These are phyloP conservation scores for Ctenodactylus gundi DNA, from an alignment of 2,113 vertebrate species.

Conservation along the genomic window DNA sequence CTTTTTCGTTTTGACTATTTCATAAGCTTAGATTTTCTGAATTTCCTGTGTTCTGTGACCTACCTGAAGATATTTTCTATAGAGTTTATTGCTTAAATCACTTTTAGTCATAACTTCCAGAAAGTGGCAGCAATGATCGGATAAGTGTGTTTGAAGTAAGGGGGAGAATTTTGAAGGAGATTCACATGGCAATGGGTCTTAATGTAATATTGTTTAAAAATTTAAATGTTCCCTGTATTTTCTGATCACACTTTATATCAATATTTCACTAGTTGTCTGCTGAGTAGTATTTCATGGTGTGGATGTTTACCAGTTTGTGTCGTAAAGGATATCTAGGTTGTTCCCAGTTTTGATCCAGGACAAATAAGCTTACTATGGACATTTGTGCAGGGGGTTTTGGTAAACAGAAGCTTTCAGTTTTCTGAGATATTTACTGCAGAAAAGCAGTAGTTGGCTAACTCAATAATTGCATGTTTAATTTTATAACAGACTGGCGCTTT, in stretches of 20 bases:
- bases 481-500: not conserved
- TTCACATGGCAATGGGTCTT: too few relatives aligned
- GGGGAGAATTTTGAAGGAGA: too few relatives aligned
- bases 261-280: not conserved
- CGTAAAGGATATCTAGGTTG: not conserved
- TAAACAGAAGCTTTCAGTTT: not conserved
- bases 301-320: not conserved
- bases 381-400: not conserved
- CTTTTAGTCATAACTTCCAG: too few relatives aligned
- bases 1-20: not conserved
- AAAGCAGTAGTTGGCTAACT: not conserved
- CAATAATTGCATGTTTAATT: not conserved
- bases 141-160: too few relatives aligned
- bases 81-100: not conserved
- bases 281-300: not conserved
- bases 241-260: too few relatives aligned
- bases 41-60: not conserved
- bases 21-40: not conserved
- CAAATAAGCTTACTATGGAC: not conserved
- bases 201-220: too few relatives aligned
- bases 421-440: not conserved
- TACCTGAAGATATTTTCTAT: not conserved
- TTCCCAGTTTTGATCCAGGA: not conserved
- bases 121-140: too few relatives aligned
- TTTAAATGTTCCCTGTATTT: too few relatives aligned